Evolutionary conservation across 2,888 invertebrate species (phyloP).

Genomic region (Ctenicera cuprea): DNA sequence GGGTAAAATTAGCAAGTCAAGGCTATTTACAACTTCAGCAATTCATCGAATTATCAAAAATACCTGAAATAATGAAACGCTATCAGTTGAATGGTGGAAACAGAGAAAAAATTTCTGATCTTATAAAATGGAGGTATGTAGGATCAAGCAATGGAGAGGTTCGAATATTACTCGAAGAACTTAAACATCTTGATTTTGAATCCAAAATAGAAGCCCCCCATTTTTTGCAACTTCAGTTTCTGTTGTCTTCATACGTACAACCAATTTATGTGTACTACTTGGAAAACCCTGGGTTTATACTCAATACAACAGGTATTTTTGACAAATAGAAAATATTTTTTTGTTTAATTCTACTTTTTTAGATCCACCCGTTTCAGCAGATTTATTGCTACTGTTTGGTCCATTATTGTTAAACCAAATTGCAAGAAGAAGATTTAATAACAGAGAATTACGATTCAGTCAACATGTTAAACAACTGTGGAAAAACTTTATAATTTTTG

Average conservation of each 20-base stretch:
- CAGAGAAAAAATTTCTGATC: conserved; percentile 68
- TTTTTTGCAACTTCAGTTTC: conserved; percentile 72
- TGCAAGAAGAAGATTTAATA: conserved; percentile 77
- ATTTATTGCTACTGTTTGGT: conserved; percentile 80
- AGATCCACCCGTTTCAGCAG: conserved; percentile 66
- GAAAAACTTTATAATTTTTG: conserved; percentile 73
- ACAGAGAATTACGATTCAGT: conserved; percentile 77
- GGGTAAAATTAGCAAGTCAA: conserved; percentile 77
- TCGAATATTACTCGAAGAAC: conserved; percentile 71
- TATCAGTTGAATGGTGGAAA: conserved; percentile 67
- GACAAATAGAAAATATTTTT: not conserved
- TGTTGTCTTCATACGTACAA: conserved; percentile 67
- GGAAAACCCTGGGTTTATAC: conserved; percentile 73
- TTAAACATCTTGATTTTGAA: conserved; percentile 77
- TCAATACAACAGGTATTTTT: conserved; percentile 74
- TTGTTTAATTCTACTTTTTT: not conserved
- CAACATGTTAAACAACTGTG: conserved; percentile 73
- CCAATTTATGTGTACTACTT: conserved; percentile 77
- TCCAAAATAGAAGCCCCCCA: conserved; percentile 76
- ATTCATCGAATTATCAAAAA: conserved; percentile 76
- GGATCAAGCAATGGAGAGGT: conserved; percentile 70
- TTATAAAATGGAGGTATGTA: conserved; percentile 78
- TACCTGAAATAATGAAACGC: conserved; percentile 76
- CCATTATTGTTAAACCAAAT: conserved; percentile 81
- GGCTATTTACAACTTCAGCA: conserved; percentile 75